phyloP scores from a whole-genome alignment of 2,113 vertebrate species.

The Xyrauchen texanus region DNA sequence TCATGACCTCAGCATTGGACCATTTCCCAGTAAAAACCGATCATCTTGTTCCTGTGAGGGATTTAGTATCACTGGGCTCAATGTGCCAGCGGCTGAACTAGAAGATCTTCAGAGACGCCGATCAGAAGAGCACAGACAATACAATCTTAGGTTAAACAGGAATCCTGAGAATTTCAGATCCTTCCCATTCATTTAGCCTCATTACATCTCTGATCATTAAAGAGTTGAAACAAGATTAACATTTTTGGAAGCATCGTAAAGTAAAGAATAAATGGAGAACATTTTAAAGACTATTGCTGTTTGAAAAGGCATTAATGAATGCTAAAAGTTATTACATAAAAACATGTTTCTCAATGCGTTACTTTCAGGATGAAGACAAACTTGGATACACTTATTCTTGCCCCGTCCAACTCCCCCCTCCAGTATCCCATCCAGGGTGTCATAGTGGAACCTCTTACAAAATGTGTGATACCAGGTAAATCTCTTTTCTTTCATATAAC shows the following conservation, averaged over 20 bases:
- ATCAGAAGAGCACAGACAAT: slow-evolving; percentile 40
- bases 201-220: no score
- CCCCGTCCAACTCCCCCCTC: slow-evolving; percentile 61
- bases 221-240: no score
- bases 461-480: slow-evolving; percentile 55
- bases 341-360: no score
- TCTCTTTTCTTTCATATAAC: not conserved
- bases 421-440: slow-evolving; percentile 64
- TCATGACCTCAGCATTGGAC: not conserved
- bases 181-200: no score
- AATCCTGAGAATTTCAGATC: no score
- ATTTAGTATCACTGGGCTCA: not conserved
- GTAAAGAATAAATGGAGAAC: no score
- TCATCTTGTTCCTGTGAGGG: slow-evolving; percentile 28
- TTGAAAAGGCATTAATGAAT: no score
- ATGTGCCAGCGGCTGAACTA: not conserved
- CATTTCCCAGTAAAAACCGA: slow-evolving; percentile 6
- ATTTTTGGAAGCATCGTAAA: no score
- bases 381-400: slow-evolving; percentile 47
- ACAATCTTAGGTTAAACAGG: slow-evolving; percentile 50
- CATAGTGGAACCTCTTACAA: slow-evolving; percentile 48
- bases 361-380: slow-evolving; percentile 40
- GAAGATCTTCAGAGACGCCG: slow-evolving; percentile 27
- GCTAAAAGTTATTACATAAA: no score
- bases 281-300: no score